Base-by-base conservation (phyloP, 2,113 vertebrate genomes). In the Leptodactylus fuscus region DNA sequence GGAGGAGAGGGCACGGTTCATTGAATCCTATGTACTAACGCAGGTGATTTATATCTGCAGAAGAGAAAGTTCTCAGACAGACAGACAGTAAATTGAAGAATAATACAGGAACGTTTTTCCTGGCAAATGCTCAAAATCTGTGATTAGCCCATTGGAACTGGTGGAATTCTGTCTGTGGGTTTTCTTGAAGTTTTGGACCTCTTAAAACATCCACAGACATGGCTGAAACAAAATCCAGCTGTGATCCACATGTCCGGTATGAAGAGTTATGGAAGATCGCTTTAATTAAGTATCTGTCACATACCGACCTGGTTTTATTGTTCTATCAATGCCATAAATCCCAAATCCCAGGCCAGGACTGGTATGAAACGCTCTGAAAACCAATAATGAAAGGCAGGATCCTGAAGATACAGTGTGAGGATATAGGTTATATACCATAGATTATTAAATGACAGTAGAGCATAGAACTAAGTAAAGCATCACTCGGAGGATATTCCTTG, bases 111-210 rank as follows among this genome's bases (percentile, higher is more conserved):
- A 65, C 4, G 34, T 55, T 71, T 71, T 70, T 53, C 32, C 62
- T 82, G 65, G 62, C 81, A 82, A n/a, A 53, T 36, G 65, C 10
- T 83, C 67, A 73, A 53, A 53, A 71, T 71, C 65, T 70, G 1
- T 71, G 81, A 82, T 71, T 71, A 73, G 46, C 81, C 81, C 81
- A 51, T 24, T 83, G 69, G 51, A 83, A 83, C 49, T 69, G 22
- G 41, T 71, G 81, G 81, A 82, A 82, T 70, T 38, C 32, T 82
- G 65, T 53, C 80, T 81, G 60, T 81, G 62, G 62, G 36, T 81
- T 82, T 53, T 36, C 48, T 82, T 55, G 34, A 69, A 46, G 41
- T 81, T 67, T 48, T 53, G 46, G 32, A 32, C 32, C 20, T 71
- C 32, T 82, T 51, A 1, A 24, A 82, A 58, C 38, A 41, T 55